phyloP scores from a whole-genome alignment of 2,113 vertebrate species.

The Promerops cafer region DNA sequence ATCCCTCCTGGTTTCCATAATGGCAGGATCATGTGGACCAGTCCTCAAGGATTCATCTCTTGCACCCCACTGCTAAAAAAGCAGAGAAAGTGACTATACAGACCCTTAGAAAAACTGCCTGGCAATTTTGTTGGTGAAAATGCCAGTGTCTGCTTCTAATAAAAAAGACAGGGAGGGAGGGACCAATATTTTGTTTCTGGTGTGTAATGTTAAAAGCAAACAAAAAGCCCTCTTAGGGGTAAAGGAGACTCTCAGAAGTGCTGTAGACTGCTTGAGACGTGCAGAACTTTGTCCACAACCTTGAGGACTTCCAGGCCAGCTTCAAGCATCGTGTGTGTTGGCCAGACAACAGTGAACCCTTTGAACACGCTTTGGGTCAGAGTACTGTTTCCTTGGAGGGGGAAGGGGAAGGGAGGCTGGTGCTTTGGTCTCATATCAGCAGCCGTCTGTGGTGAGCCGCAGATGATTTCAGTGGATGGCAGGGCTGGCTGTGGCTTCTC shows the following conservation, averaged over 20 bases:
- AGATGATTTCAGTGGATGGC: not conserved
- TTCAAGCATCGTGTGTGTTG: rapidly evolving
- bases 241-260: not conserved
- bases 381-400: not conserved
- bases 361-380: not conserved
- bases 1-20: not conserved
- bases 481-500: not conserved
- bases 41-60: not conserved
- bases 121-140: not conserved
- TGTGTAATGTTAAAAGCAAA: not conserved
- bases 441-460: not conserved
- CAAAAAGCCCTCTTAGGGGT: not conserved
- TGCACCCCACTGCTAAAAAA: not conserved
- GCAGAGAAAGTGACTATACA: not conserved
- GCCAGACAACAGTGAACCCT: slow-evolving; percentile 16
- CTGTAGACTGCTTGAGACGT: not conserved
- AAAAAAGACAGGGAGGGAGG: not conserved
- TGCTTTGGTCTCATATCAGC: not conserved
- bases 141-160: not conserved
- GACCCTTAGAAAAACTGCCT: not conserved
- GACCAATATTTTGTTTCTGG: not conserved
- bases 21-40: not conserved
- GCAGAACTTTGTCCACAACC: not conserved
- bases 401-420: not conserved
- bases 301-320: slow-evolving; percentile 1